Base-by-base conservation (phyloP, 2,113 vertebrate genomes). In the Abramis brama region DNA sequence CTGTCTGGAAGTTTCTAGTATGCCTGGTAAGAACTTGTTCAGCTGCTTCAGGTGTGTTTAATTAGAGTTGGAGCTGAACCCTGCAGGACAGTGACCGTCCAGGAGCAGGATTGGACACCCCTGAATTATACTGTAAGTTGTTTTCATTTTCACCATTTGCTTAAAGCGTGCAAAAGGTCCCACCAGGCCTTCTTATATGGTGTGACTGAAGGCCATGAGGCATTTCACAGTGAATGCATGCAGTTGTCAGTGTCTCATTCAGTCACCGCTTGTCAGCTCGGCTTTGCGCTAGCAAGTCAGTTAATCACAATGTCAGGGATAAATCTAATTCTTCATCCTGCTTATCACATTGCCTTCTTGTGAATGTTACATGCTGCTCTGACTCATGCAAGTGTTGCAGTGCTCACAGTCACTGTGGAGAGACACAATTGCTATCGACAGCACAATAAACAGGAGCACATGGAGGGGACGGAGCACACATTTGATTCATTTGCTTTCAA, bases 241-340 rank as follows among this genome's bases (percentile, higher is more conserved):
- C 7, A 39, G 12, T 50, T 39, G 50, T 21, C 21, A 57, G 57
- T 21, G 17, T 50, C 11, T 70, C 43, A 82, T 36, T 82, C 19
- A 23, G 27, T 33, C 10, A 27, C 50, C 0, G 17, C 7, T 21
- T 78, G 71, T 74, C 74, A 30, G 47, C 74, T 45, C 0, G 4
- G 33, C 66, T 71, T 19, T 57, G 27, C 21, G 4, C 47, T 55
- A 30, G 21, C 45, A 55, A 55, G 2, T 71, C 19, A 71, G 57
- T 82, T 17, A 68, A 83, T 52, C 27, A 55, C 64, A 83, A 25
- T 57, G 79, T 68, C n/a, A 71, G 19, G 30, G 27, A 55, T 36
- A 73, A 43, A 83, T 83, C 47, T 4, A 68, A 73, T 83, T 57
- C 30, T 83, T 36, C 19, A 55, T 52, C 27, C 19, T 3, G 27